These are phyloP conservation scores for Stigmatopora argus DNA, from an alignment of 2,113 vertebrate genomes.

Conservation along the genomic window DNA sequence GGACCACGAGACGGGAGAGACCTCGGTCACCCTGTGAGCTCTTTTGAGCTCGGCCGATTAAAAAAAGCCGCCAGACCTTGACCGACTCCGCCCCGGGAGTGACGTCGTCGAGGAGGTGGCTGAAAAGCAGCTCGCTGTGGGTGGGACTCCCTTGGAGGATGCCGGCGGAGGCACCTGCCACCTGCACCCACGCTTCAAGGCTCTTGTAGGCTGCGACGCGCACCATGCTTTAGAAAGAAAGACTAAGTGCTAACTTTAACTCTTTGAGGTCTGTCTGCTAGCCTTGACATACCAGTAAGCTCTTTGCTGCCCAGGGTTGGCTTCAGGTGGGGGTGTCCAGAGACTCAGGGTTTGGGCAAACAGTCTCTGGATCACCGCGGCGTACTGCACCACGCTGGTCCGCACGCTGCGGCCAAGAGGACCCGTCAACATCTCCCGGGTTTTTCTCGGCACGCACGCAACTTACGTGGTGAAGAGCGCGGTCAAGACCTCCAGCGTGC, in stretches of 20 bases:
- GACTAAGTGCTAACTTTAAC: too few relatives aligned
- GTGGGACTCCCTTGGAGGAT: conserved; percentile 77
- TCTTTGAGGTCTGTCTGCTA: too few relatives aligned
- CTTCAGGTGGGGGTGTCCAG: conserved; percentile 70
- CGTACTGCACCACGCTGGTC: conserved; percentile 75
- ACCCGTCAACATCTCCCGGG: background rate
- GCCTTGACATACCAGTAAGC: conserved; percentile 76
- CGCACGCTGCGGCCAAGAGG: conserved; percentile 60
- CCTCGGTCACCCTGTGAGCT: background rate
- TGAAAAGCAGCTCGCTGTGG: conserved; percentile 73
- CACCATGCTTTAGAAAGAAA: conserved; percentile 56
- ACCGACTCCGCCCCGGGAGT: conserved; percentile 72
- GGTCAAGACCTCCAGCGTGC: conserved; percentile 76
- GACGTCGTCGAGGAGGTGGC: conserved; percentile 75
- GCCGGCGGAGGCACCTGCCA: conserved; percentile 70
- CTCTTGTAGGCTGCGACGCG: conserved; percentile 73
- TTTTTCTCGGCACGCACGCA: background rate
- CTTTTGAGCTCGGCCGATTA: background rate
- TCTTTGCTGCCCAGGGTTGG: conserved; percentile 76
- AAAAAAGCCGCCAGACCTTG: conserved; percentile 63
- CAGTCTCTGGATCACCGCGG: conserved; percentile 72
- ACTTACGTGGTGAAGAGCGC: conserved; percentile 80
- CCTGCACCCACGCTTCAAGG: conserved; percentile 79
- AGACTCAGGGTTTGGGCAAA: conserved; percentile 79
- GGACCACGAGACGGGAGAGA: background rate